Evolutionary conservation across 2,888 invertebrate species (phyloP).

Genomic region (Meiosimyza decipiens): DNA sequence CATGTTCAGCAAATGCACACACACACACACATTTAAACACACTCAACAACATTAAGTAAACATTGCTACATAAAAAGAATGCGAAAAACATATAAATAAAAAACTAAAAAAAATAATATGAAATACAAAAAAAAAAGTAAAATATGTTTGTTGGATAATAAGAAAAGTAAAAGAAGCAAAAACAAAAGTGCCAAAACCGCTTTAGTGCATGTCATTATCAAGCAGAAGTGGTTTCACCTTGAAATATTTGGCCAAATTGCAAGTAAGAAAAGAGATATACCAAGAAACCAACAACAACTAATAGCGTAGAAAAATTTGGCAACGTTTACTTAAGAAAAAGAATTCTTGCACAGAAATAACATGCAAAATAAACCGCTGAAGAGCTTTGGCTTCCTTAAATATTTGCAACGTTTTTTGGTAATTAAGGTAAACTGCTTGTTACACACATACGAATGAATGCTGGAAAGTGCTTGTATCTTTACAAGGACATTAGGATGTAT

Average conservation of each 20-base stretch:
- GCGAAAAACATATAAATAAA: neutral
- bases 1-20: neutral
- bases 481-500: neutral
- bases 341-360: neutral
- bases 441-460: neutral
- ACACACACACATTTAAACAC: neutral
- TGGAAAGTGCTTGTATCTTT: neutral
- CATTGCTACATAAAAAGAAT: neutral
- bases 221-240: slow-evolving; percentile 28
- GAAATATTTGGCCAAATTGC: slow-evolving; percentile 17
- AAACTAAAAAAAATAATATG: neutral
- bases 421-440: slow-evolving; percentile 14
- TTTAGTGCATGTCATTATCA: slow-evolving; percentile 30
- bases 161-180: slow-evolving; percentile 8
- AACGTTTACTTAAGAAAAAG: neutral
- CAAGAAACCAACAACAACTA: neutral
- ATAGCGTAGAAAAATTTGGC: slow-evolving; percentile 12
- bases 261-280: neutral
- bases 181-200: slow-evolving; percentile 1
- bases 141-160: neutral
- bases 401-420: slow-evolving; percentile 11
- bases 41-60: neutral
- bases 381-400: neutral
- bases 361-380: neutral
- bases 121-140: neutral